Percentiles rank a stretch among this genome's conserved stretches.
These are phyloP conservation scores for Acrobasis suavella DNA, from an alignment of 2,888 invertebrate genomes.

Conservation along the genomic window DNA sequence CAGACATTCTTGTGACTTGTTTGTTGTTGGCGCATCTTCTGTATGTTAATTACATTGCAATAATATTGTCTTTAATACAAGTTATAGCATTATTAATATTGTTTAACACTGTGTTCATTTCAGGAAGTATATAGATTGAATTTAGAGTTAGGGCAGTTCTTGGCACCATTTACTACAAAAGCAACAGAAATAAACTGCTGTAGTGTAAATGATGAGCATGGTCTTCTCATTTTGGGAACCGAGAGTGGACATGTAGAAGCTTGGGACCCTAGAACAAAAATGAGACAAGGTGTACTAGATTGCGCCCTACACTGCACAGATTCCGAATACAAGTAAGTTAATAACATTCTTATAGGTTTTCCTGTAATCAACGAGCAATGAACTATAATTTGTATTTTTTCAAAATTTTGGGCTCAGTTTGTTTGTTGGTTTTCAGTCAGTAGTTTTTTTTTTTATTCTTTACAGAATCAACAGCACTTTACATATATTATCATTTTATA, in stretches of 20 bases:
- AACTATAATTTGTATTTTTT: too few species aligned
- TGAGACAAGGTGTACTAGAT: conserved; percentile 91
- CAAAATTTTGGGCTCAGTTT: too few species aligned
- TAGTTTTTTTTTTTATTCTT: too few species aligned
- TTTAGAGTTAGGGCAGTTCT: conserved; percentile 96
- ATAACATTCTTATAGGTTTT: too few species aligned
- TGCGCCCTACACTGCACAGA: conserved; percentile 87
- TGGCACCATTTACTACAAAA: conserved; percentile 91
- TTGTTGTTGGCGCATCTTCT: conserved; percentile 92
- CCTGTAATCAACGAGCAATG: too few species aligned
- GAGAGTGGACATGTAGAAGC: conserved; percentile 96
- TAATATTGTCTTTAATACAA: too few species aligned
- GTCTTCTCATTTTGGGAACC: conserved; percentile 93
- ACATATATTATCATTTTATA: too few species aligned
- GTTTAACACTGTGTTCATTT: background rate
- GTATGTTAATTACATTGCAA: conserved; percentile 69
- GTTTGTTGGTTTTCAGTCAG: too few species aligned
- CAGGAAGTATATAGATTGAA: conserved; percentile 97
- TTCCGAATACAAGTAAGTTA: conserved; percentile 68
- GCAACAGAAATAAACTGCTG: conserved; percentile 91
- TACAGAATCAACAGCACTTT: too few species aligned
- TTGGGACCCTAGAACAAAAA: conserved; percentile 95
- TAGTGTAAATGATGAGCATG: conserved; percentile 93
- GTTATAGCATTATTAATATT: too few species aligned
- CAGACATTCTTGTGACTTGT: conserved; percentile 94